A percentile compares a stretch with the other conserved stretches of the same genome.
Evolutionary conservation across 1,140 invertebrate genomes (phyloP).

Genomic region (Heliconius nattereri): DNA sequence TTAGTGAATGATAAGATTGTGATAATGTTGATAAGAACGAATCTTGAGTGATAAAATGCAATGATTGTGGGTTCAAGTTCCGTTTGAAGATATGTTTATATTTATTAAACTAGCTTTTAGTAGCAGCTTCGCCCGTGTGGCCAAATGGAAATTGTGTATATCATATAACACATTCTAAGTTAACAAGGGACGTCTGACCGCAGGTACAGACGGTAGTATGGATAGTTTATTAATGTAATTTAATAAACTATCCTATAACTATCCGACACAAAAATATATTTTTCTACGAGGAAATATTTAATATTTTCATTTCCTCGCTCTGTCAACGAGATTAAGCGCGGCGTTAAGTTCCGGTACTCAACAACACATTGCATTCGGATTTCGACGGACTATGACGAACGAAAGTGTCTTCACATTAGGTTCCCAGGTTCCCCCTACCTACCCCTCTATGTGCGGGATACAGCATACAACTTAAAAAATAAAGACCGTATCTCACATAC

Average conservation of each 20-base stretch:
- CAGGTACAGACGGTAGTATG: no score
- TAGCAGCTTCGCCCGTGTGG: no score
- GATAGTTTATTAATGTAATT: no score
- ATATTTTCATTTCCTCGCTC: neutral
- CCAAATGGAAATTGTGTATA: no score
- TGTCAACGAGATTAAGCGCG: neutral
- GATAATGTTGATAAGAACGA: neutral
- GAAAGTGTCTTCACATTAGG: neutral
- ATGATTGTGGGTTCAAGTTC: no score
- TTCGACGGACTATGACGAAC: rapidly evolving
- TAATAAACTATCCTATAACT: no score
- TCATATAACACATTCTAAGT: no score
- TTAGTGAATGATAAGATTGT: constrained; percentile 1
- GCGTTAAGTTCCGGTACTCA: neutral
- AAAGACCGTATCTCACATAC: neutral
- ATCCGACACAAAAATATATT: no score
- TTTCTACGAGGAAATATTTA: no score
- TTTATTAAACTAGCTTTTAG: no score
- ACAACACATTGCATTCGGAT: neutral
- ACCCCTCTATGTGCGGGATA: neutral
- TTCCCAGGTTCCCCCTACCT: neutral
- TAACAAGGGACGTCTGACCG: no score
- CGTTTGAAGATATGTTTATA: no score
- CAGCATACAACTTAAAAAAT: neutral
- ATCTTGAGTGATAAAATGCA: neutral